Base-by-base conservation (phyloP, 2,113 vertebrate species). In the Vulpes vulpes region DNA sequence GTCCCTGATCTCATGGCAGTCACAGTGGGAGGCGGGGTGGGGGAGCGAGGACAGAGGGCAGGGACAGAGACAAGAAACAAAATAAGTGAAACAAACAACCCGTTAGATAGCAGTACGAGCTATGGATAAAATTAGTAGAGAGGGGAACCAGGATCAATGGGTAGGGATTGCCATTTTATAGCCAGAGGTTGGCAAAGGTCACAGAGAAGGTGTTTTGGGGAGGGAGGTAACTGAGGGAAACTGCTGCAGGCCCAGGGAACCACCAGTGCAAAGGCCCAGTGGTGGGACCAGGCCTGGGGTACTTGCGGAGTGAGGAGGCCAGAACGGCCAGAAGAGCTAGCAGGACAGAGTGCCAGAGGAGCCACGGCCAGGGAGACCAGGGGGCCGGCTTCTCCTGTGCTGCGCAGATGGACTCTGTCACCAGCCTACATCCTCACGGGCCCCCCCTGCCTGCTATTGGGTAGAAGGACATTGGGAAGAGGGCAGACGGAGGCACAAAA, bases 331-430 rank as follows among this genome's bases (percentile, higher is more conserved):
- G 59, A 27, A 38, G 49, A 64, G 53, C 10, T 0, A 0, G 49
- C 16, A 0, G 25, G 8, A 65, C 74, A 23, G 3, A 11, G 15
- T 0, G 1, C 14, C 12, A 38, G 55, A 15, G 23, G 20, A 9
- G 35, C 30, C 8, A 0, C 0, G 12, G 32, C 8, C 67, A 5
- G 59, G 5, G 6, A 30, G n/a, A 0, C 0, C 0, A 5, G 27
- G 76, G 32, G 32, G 9, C 2, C 12, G 35, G 35, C 30, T 5
- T 15, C n/a, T n/a, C 15, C 25, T 4, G 71, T 4, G 23, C 17
- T 14, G 15, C 22, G 32, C 60, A 1, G 10, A n/a, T 2, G 53
- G 30, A 62, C 65, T 53, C 0, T 0, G n/a, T 38, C 65, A 6
- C 55, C 1, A 23, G 12, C 27, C 11, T 12, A 6, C 8, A 0